Evolutionary conservation across 2,113 vertebrate species (phyloP).

Genomic region (Tympanuchus pallidicinctus): DNA sequence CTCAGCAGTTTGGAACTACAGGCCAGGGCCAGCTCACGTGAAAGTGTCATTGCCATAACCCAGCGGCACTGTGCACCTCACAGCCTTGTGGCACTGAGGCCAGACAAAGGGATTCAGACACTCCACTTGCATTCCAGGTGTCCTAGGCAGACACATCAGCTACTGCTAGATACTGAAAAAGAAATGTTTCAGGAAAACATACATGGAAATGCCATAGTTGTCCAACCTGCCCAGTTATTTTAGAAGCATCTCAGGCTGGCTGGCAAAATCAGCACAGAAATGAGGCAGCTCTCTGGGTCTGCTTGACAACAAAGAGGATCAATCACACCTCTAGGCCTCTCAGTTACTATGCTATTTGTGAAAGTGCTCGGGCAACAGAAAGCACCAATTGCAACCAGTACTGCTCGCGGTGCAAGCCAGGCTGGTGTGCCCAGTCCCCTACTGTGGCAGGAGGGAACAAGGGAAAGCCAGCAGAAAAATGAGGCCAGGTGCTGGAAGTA

Average conservation of each 20-base stretch:
- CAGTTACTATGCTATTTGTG: neutral
- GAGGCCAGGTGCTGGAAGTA: neutral
- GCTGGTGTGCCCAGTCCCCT: rapidly evolving
- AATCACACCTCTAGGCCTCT: neutral
- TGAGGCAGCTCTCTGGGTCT: neutral
- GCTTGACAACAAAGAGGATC: neutral
- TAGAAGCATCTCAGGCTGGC: neutral
- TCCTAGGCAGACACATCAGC: neutral
- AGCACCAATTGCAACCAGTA: neutral
- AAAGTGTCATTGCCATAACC: neutral
- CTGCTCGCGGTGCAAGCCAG: neutral
- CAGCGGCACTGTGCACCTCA: neutral
- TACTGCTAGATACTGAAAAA: neutral
- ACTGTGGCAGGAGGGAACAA: neutral
- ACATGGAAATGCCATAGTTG: neutral
- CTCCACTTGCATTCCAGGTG: neutral
- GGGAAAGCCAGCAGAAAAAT: neutral
- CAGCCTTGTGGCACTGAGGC: rapidly evolving
- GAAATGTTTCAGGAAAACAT: neutral
- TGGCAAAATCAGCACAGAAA: neutral
- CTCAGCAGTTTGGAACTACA: slow-evolving; percentile 49
- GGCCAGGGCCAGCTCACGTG: neutral
- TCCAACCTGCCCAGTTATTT: neutral
- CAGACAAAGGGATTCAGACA: neutral
- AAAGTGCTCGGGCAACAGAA: neutral